Conservation (phyloP, 2,797 vertebrate genomes). For the Pipistrellus pipistrellus region DNA sequence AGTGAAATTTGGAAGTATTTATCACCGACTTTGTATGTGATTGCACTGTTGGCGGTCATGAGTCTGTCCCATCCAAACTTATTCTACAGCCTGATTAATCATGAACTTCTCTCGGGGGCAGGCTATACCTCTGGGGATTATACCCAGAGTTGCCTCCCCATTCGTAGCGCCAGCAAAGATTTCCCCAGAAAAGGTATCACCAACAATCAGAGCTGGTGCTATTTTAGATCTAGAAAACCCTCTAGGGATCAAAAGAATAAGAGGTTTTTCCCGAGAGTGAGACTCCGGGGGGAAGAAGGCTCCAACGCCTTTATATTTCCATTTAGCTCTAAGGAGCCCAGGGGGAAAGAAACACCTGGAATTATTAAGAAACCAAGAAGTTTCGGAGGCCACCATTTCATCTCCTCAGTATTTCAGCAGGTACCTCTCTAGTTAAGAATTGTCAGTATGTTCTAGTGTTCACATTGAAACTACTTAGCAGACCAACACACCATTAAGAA, state of each 20-base stretch:
- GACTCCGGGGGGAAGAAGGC: background rate
- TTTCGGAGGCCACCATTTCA: slow-evolving; percentile 32
- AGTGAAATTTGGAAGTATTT: slow-evolving; percentile 26
- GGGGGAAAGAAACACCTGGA: background rate
- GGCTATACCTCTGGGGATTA: background rate
- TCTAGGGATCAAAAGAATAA: background rate
- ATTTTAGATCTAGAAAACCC: slow-evolving; percentile 34
- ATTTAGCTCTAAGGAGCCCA: slow-evolving; percentile 32
- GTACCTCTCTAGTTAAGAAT: background rate
- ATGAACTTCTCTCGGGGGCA: background rate
- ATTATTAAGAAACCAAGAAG: background rate
- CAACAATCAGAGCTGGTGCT: background rate
- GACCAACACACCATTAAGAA: background rate
- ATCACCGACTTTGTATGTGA: background rate
- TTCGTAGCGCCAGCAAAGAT: background rate
- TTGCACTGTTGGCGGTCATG: background rate
- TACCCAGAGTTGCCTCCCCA: no score
- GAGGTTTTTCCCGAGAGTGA: slow-evolving; percentile 3
- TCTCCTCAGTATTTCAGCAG: background rate
- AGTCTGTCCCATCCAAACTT: background rate
- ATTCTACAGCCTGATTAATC: background rate
- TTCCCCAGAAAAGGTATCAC: background rate
- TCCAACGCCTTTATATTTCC: background rate
- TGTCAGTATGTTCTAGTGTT: slow-evolving; percentile 21
- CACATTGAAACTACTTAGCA: background rate